phyloP scores from a whole-genome alignment of 2,797 vertebrate species.

The Paratrypauchen microcephalus region DNA sequence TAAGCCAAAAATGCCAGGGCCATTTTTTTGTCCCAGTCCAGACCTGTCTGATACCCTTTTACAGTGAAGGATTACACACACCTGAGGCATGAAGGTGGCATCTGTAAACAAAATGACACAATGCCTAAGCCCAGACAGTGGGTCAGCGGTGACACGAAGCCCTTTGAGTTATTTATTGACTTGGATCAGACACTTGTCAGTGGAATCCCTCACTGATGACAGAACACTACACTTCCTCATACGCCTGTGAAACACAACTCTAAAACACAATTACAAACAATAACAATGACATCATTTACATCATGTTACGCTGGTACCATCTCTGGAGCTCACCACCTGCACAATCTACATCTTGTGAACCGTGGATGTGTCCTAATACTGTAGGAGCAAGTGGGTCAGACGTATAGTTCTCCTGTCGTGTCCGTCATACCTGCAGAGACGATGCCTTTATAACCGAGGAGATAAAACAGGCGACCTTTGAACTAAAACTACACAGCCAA shows the following conservation, averaged over 20 bases:
- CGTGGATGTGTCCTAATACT: background rate
- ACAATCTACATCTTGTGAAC: background rate
- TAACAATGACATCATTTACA: background rate
- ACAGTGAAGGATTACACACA: too few relatives aligned
- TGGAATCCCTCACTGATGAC: background rate
- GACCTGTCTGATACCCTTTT: too few relatives aligned
- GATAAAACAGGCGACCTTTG: constrained; percentile 47
- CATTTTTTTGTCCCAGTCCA: too few relatives aligned
- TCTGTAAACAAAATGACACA: background rate
- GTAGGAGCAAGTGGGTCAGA: background rate
- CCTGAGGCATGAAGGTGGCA: too few relatives aligned
- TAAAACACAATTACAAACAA: too few relatives aligned
- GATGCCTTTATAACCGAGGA: background rate
- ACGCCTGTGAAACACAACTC: too few relatives aligned
- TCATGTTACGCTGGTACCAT: background rate
- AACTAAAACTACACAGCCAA: constrained; percentile 12
- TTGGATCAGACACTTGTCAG: too few relatives aligned
- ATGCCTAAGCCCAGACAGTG: background rate
- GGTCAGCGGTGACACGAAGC: background rate
- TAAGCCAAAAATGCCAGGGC: too few relatives aligned
- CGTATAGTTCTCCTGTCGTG: background rate
- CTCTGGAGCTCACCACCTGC: background rate
- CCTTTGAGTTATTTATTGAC: background rate
- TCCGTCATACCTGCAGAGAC: background rate
- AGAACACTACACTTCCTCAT: too few relatives aligned